A percentile compares a stretch with the other conserved stretches of the same genome.
These are phyloP conservation scores for Drosophila melanosoma DNA, from an alignment of 2,888 invertebrate species.

Conservation along the genomic window DNA sequence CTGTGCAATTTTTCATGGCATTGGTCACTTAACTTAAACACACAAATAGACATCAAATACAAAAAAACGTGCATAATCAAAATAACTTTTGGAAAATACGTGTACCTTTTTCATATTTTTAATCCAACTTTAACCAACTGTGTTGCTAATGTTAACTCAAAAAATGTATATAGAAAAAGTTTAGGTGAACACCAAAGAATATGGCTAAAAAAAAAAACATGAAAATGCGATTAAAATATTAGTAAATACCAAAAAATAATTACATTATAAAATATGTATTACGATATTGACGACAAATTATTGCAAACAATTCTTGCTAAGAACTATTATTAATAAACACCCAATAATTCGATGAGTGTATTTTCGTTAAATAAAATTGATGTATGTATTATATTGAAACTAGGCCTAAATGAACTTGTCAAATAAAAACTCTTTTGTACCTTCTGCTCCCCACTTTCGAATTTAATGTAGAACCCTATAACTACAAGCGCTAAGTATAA, in stretches of 20 bases:
- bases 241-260: slow-evolving; percentile 16
- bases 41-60: background rate
- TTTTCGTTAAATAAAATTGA: slow-evolving; percentile 3
- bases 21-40: slow-evolving; percentile 23
- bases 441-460: slow-evolving; percentile 78
- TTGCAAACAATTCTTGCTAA: slow-evolving; percentile 9
- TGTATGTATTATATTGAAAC: slow-evolving; percentile 19
- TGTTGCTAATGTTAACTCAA: slow-evolving; percentile 25
- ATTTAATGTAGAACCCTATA: slow-evolving; percentile 62
- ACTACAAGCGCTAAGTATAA: slow-evolving; percentile 64
- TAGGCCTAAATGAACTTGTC: slow-evolving; percentile 19
- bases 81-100: slow-evolving; percentile 16
- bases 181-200: slow-evolving; percentile 39
- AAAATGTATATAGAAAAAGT: slow-evolving; percentile 42
- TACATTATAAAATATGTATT: slow-evolving; percentile 21
- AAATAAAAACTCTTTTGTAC: slow-evolving; percentile 72
- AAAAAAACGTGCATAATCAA: background rate
- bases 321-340: slow-evolving; percentile 21
- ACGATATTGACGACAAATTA: slow-evolving; percentile 21
- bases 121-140: slow-evolving; percentile 41
- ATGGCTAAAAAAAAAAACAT: slow-evolving; percentile 4
- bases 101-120: slow-evolving; percentile 38
- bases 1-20: slow-evolving; percentile 8
- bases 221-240: slow-evolving; percentile 12
- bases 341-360: slow-evolving; percentile 12